Conservation (phyloP, 2,797 vertebrate species). For the Molossus alvarezi region DNA sequence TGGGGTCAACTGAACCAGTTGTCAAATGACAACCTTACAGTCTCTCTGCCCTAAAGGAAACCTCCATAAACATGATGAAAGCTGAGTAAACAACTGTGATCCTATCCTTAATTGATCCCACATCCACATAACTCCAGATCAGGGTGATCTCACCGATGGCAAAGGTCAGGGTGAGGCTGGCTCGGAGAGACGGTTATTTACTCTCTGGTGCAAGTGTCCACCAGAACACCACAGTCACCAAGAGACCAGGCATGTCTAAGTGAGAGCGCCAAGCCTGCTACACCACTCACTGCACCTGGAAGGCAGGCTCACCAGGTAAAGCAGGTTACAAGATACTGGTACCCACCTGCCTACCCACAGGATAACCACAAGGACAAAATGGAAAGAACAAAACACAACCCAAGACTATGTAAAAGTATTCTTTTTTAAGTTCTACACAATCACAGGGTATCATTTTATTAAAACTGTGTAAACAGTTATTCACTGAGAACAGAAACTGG, state of each 20-base stretch:
- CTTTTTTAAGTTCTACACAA: background rate
- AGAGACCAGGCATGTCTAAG: background rate
- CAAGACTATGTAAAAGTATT: background rate
- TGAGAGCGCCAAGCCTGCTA: fast-evolving
- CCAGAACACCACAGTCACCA: background rate
- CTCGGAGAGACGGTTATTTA: background rate
- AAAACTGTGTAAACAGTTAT: background rate
- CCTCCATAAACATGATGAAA: background rate
- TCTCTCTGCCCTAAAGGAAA: background rate
- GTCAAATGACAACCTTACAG: background rate
- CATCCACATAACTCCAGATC: background rate
- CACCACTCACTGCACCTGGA: fast-evolving
- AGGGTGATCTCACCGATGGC: background rate
- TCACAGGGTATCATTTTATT: background rate
- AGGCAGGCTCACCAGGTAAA: background rate
- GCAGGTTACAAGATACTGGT: fast-evolving
- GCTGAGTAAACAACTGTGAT: background rate
- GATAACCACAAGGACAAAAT: background rate
- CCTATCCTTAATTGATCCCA: background rate
- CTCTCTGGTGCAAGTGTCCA: background rate
- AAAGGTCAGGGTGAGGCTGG: background rate
- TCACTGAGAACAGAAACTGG: background rate
- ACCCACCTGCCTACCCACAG: background rate
- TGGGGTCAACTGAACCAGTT: background rate
- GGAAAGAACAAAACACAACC: background rate